Conservation (phyloP, 2,888 invertebrate species). For the Drosophila vallismaia region DNA sequence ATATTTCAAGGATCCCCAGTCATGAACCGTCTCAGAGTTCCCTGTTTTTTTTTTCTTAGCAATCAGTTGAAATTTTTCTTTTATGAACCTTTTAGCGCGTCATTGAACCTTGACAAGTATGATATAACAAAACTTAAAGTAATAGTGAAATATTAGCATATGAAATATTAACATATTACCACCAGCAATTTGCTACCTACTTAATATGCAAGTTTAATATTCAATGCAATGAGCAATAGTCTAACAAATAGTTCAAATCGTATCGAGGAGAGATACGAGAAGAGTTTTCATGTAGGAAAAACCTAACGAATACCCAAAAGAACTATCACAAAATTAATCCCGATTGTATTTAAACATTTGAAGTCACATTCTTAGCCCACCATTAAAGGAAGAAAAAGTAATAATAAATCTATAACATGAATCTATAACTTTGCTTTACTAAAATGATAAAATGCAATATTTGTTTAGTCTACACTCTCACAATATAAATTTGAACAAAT, state of each 20-base stretch:
- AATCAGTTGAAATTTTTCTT: slow-evolving; percentile 6
- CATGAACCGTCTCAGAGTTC: slow-evolving; percentile 38
- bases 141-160: slow-evolving; percentile 71
- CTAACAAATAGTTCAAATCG: slow-evolving; percentile 50
- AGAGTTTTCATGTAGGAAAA: slow-evolving; percentile 43
- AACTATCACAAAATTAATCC: slow-evolving; percentile 19
- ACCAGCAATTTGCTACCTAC: slow-evolving; percentile 76
- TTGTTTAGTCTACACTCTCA: slow-evolving; percentile 21
- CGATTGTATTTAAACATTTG: slow-evolving; percentile 53
- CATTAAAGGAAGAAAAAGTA: slow-evolving; percentile 40
- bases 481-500: slow-evolving; percentile 26
- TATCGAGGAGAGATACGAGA: slow-evolving; percentile 22
- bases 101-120: slow-evolving; percentile 47
- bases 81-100: slow-evolving; percentile 54
- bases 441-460: slow-evolving; percentile 11
- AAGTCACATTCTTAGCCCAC: slow-evolving; percentile 69
- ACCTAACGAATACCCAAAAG: slow-evolving; percentile 29
- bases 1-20: slow-evolving; percentile 58
- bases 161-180: slow-evolving; percentile 64
- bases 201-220: slow-evolving; percentile 65
- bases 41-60: slow-evolving; percentile 18
- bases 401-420: slow-evolving; percentile 23
- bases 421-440: slow-evolving; percentile 21
- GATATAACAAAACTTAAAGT: slow-evolving; percentile 39
- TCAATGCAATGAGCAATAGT: slow-evolving; percentile 46